Evolutionary conservation across 2,113 vertebrate genomes (phyloP).

Genomic region (Ciconia maguari): DNA sequence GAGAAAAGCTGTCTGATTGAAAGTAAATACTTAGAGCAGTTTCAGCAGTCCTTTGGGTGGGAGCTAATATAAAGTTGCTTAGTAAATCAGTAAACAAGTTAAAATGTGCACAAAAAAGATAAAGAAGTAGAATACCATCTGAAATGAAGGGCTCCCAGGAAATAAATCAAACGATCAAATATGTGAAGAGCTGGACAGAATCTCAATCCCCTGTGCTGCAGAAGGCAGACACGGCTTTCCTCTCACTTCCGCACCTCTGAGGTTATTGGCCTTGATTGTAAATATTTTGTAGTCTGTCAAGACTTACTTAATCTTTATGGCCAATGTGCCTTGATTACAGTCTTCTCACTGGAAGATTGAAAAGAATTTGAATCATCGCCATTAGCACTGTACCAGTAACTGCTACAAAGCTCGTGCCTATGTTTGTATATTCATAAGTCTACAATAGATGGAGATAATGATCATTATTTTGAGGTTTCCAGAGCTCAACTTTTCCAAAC

Average conservation of each 20-base stretch:
- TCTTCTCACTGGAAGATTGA: background rate
- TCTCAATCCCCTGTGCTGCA: conserved; percentile 7
- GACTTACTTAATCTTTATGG: conserved; percentile 5
- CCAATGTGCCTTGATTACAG: background rate
- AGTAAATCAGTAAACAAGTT: conserved; percentile 72
- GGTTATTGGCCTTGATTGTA: conserved; percentile 18
- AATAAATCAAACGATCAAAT: conserved; percentile 53
- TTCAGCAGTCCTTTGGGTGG: conserved; percentile 62
- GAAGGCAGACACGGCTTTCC: background rate
- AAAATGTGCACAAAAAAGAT: conserved; percentile 71
- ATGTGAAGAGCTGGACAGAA: conserved; percentile 36
- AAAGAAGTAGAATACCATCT: conserved; percentile 56
- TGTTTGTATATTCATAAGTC: background rate
- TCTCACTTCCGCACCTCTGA: background rate
- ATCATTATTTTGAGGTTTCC: background rate
- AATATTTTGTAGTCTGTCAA: conserved; percentile 4
- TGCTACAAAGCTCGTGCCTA: background rate
- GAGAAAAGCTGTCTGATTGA: conserved; percentile 65
- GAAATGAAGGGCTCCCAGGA: conserved; percentile 47
- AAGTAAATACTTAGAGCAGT: conserved; percentile 67
- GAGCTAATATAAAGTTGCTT: conserved; percentile 70
- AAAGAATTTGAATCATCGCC: background rate
- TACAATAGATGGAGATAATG: background rate
- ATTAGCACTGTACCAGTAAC: background rate
- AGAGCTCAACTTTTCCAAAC: background rate